These are phyloP conservation scores for Drosophila serrata DNA, from an alignment of 1,140 invertebrate species.

Conservation along the genomic window DNA sequence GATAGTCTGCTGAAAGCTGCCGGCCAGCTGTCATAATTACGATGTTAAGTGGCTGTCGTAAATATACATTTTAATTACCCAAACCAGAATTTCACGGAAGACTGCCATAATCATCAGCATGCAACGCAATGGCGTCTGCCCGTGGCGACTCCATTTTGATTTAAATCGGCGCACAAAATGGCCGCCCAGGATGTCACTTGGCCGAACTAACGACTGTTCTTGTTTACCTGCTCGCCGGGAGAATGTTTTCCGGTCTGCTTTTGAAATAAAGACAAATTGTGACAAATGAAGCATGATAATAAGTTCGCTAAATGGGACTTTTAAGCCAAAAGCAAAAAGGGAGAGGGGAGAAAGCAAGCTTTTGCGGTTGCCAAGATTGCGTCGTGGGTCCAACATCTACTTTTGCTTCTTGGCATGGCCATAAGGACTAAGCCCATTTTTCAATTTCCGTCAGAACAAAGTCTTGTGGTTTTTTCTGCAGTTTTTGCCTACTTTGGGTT, in stretches of 20 bases:
- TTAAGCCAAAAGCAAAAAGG: conserved; percentile 33
- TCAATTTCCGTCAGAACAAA: conserved; percentile 73
- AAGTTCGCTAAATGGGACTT: conserved; percentile 60
- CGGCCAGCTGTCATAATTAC: conserved; percentile 62
- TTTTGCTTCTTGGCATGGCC: conserved; percentile 42
- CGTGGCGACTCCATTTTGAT: conserved; percentile 47
- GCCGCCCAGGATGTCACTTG: conserved; percentile 10
- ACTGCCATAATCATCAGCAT: not conserved
- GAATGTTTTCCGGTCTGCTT: conserved; percentile 9
- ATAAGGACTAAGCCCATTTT: conserved; percentile 68
- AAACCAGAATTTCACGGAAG: not conserved
- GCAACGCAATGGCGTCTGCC: conserved; percentile 12
- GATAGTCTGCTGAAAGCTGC: conserved; percentile 3
- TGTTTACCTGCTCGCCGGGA: conserved; percentile 5
- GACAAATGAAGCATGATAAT: conserved; percentile 59
- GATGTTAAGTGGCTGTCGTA: conserved; percentile 70
- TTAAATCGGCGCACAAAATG: conserved; percentile 26
- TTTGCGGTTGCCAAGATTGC: conserved; percentile 63
- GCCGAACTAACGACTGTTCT: conserved; percentile 4
- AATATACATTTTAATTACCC: conserved; percentile 77
- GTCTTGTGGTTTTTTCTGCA: conserved; percentile 56
- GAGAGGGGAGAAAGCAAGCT: not conserved
- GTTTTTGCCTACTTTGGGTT: conserved; percentile 18
- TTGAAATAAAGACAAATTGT: conserved; percentile 55
- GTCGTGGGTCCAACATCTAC: conserved; percentile 9